Evolutionary conservation across 2,797 vertebrate species (phyloP).

Genomic region (Coendou prehensilis): DNA sequence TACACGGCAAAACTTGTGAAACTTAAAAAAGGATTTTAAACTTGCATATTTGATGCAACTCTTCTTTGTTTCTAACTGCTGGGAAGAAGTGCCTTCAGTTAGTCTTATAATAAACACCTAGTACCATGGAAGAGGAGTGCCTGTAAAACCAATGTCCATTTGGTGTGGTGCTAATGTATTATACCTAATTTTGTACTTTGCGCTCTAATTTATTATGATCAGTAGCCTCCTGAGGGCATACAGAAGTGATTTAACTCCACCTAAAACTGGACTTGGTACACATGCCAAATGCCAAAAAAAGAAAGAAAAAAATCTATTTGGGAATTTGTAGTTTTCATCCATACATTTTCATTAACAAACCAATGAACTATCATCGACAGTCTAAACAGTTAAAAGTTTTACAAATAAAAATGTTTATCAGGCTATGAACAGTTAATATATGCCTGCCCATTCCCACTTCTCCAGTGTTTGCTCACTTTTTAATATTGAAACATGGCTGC

Average conservation of each 20-base stretch:
- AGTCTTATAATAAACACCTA: background rate
- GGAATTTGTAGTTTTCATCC: background rate
- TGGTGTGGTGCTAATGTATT: background rate
- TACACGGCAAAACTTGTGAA: background rate
- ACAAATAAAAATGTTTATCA: background rate
- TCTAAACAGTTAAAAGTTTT: conserved; percentile 21
- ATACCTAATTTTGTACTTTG: background rate
- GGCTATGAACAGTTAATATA: conserved; percentile 70
- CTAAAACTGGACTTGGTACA: background rate
- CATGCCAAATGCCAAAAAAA: background rate
- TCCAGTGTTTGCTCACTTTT: conserved; percentile 56
- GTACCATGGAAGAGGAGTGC: background rate
- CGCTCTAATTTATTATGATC: background rate
- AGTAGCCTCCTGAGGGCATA: background rate
- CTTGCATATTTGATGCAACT: background rate
- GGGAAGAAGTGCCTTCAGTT: background rate
- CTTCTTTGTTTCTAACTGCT: background rate
- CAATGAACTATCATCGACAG: background rate
- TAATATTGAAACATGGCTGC: conserved; percentile 83
- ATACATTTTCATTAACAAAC: background rate
- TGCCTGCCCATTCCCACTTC: conserved; percentile 77
- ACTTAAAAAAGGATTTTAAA: background rate
- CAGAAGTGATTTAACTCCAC: background rate
- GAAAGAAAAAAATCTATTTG: background rate
- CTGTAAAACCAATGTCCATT: background rate